Percentiles rank a stretch among this genome's conserved stretches.
Conservation (phyloP, 1,140 invertebrate species). For the Trissolcus basalis region DNA sequence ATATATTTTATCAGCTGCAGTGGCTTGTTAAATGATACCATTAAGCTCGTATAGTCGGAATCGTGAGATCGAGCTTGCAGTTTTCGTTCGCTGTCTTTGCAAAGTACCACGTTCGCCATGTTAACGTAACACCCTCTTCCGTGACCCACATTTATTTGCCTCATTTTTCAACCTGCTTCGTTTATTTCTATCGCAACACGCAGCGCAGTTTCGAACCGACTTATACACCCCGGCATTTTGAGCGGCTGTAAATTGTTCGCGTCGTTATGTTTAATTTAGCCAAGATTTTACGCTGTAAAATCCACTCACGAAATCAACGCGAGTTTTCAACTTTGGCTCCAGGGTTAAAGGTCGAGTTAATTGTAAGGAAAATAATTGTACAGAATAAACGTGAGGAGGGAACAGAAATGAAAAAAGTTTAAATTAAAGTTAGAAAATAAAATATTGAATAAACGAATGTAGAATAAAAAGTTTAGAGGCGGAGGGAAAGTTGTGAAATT, state of each 20-base stretch:
- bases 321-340: neutral
- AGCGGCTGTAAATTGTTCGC: conserved; percentile 28
- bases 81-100: conserved; percentile 7
- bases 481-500: neutral
- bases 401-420: too few species aligned
- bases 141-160: conserved; percentile 36
- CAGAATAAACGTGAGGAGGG: too few species aligned
- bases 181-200: conserved; percentile 25
- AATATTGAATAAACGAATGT: too few species aligned
- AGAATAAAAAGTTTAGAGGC: too few species aligned
- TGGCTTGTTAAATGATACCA: conserved; percentile 23
- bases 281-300: conserved; percentile 15
- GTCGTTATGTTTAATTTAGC: conserved; percentile 35
- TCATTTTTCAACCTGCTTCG: conserved; percentile 26
- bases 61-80: conserved; percentile 13
- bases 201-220: neutral
- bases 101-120: conserved; percentile 39
- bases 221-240: conserved; percentile 5
- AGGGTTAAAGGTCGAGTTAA: neutral
- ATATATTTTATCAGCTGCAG: conserved; percentile 15
- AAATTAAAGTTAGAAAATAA: too few species aligned
- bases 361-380: too few species aligned
- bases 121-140: conserved; percentile 30
- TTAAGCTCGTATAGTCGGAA: conserved; percentile 16
- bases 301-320: neutral